phyloP scores from a whole-genome alignment of 2,888 invertebrate species.

The Creontiades dilutus region DNA sequence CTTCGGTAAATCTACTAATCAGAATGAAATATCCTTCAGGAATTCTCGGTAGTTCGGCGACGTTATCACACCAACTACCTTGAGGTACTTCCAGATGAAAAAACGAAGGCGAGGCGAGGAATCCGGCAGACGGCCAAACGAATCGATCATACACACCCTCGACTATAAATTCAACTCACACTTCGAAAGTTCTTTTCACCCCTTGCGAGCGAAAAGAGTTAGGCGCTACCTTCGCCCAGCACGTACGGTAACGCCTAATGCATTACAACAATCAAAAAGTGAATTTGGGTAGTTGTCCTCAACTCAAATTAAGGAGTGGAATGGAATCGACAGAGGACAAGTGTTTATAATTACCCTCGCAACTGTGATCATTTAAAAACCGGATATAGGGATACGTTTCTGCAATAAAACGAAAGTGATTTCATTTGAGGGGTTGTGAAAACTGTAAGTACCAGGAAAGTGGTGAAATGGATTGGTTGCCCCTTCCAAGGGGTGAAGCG shows the following conservation, averaged over 20 bases:
- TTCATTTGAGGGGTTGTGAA: no score
- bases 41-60: no score
- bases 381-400: no score
- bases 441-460: no score
- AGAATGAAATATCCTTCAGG: no score
- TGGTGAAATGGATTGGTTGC: no score
- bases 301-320: background rate
- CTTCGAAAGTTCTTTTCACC: constrained; percentile 13
- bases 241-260: background rate
- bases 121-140: constrained; percentile 36
- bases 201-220: background rate
- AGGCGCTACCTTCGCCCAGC: background rate
- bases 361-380: no score
- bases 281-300: background rate
- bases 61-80: background rate
- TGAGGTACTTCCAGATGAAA: background rate
- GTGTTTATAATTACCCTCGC: no score
- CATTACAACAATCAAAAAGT: constrained; percentile 26
- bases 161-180: constrained; percentile 33
- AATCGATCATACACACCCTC: constrained; percentile 8
- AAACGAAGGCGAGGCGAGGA: background rate
- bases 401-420: no score
- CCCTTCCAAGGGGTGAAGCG: no score
- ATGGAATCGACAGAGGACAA: no score
- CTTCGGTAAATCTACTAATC: no score